Base-by-base conservation (phyloP, 2,113 vertebrate species). In the Heterocephalus glaber region DNA sequence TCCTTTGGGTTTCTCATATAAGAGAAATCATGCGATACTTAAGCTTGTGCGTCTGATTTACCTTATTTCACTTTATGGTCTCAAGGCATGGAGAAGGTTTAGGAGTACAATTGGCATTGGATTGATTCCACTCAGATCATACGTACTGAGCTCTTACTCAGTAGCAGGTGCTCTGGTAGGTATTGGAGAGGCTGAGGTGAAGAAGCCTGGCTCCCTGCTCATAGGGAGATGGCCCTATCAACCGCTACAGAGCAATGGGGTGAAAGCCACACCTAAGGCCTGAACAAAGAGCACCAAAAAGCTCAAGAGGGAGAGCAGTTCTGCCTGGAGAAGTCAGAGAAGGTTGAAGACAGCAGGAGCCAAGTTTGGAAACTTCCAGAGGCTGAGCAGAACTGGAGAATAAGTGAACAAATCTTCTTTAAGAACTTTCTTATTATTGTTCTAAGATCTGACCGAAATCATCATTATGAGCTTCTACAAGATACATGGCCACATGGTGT, bases 371-470 rank as follows among this genome's bases (percentile, higher is more conserved):
- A 93, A 77, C 28, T 66, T 54, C 49, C 35, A 92, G 72, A 95
- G 54, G 89, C 89, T 30, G 72, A 90, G 47, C 41, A 63, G 76
- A 54, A 9, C 89, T 38, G 66, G 65, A 89, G 91, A 54, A 28
- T 82, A 92, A 97, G 72, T 56, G 89, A 92, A 81, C 92, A 95
- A 68, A 95, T 54, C 84, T 90, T 79, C 63, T 88, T 90, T 86
- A 94, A 86, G 89, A 93, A 92, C 11, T 54, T 92, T 95, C 56
- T 72, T 93, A 94, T 89, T 89, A 90, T 94, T 85, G 95, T 96
- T 96, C 96, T 88, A 97, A 89, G 86, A 47, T 93, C 86, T 93
- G 89, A 97, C 85, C 97, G 92, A 88, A 92, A 86, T 97, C 82
- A 33, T 79, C 41, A 13, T 93, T 60, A 77, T 77, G 70, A 95